Evolutionary conservation across 2,113 vertebrate species (phyloP), one percentile per base, ranked within the genome.

Genomic region (Poecilia latipinna): DNA sequence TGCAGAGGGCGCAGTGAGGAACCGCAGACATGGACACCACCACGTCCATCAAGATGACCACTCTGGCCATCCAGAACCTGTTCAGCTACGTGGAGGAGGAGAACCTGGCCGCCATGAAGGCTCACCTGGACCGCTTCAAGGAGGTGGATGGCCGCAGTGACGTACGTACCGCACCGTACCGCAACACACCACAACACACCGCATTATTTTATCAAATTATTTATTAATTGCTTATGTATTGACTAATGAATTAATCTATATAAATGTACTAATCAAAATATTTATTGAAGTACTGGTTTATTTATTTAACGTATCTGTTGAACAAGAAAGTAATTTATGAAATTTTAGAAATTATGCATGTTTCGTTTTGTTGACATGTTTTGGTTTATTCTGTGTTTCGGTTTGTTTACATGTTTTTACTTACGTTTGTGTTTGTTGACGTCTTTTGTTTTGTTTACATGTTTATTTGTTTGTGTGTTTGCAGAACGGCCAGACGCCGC

Each of bases 61-160:
- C 96, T 15, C 93, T 99, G 77, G 93, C 97, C 92, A 96, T 96
- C 88, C 97, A 99, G 94, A 99, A 96, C 88, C 95, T 99, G 61
- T 95, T 99, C 82, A 94, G 95, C 81, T 97, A 98, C 0, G 97
- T 99, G 60, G 98, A 99, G 90, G 97, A 99, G 91, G 98, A 98
- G 82, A 99, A 99, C 75, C 95, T 99, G 89, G 80, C 94, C 8
- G 98, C 96, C 4, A 91, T 99, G 74, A 97, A 95, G 80, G 90
- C 95, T 0, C 95, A 98, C 63, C 95, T 99, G 75, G 98, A 99
- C 81, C 98, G 98, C 66, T 98, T 96, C 93, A 98, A 97, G 89
- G 97, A 99, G 90, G 97, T 99, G 22, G 97, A 99, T 88, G 98
- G 98, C 74, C 96, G 97, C 81, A 99, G 98, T 65, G 98, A 99